phyloP scores from a whole-genome alignment of 2,113 vertebrate genomes.

The Aix galericulata region DNA sequence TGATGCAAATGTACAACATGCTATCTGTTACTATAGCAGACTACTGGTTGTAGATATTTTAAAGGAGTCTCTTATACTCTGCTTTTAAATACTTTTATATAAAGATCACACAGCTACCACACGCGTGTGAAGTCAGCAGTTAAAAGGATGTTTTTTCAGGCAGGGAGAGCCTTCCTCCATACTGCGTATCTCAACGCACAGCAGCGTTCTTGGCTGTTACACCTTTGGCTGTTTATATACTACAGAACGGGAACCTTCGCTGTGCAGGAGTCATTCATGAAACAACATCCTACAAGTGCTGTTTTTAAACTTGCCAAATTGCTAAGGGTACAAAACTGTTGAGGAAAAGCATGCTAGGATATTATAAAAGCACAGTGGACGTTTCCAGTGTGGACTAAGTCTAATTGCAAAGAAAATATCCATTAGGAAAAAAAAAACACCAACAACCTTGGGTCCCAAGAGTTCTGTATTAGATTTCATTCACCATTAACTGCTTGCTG shows the following conservation, averaged over 20 bases:
- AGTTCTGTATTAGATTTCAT: not conserved
- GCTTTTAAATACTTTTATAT: not conserved
- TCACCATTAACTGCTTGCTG: not conserved
- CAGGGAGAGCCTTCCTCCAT: not conserved
- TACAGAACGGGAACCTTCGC: not conserved
- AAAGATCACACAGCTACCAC: not conserved
- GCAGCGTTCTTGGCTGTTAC: not conserved
- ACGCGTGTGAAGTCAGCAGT: not conserved
- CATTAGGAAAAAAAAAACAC: not conserved
- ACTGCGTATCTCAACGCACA: not conserved
- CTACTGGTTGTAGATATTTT: conserved; percentile 32
- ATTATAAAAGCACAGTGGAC: not conserved
- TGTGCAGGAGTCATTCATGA: not conserved
- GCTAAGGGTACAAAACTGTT: not conserved
- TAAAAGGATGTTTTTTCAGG: not conserved
- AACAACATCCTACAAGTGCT: not conserved
- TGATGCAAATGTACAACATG: not conserved
- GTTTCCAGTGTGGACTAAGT: not conserved
- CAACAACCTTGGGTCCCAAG: not conserved
- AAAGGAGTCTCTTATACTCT: not conserved
- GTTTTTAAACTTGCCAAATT: not conserved
- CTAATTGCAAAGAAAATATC: not conserved
- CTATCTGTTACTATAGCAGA: not conserved
- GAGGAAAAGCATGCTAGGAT: not conserved
- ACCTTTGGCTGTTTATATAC: not conserved